phyloP scores from a whole-genome alignment of 1,140 invertebrate genomes.

The Triops longicaudatus region DNA sequence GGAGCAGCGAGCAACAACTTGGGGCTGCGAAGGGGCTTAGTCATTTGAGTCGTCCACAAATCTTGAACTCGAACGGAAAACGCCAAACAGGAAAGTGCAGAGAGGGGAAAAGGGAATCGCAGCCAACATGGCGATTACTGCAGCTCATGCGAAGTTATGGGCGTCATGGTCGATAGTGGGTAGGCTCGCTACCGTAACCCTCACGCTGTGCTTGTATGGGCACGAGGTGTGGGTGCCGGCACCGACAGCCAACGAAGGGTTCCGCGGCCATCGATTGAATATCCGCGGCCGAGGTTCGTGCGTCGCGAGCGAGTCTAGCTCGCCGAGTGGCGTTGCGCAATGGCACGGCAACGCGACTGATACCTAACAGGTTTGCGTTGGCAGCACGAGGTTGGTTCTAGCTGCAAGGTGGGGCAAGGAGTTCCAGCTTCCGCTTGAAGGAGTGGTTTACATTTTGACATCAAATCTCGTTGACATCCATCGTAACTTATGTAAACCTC shows the following conservation, averaged over 20 bases:
- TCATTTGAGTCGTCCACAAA: not conserved
- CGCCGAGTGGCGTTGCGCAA: not conserved
- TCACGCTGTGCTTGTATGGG: not conserved
- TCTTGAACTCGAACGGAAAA: not conserved
- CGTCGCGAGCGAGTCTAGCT: not conserved
- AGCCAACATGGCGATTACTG: slow-evolving; percentile 9
- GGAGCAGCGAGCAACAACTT: not conserved
- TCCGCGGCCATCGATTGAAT: not conserved
- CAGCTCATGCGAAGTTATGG: slow-evolving; percentile 1
- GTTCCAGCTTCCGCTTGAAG: not conserved
- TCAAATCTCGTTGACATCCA: not conserved
- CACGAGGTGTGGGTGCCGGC: not conserved
- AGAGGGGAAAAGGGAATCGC: not conserved
- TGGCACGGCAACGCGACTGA: not conserved
- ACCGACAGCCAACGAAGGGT: not conserved
- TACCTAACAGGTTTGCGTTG: slow-evolving; percentile 12
- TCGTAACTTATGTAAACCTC: not conserved
- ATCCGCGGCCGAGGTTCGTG: not conserved
- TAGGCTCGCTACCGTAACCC: not conserved
- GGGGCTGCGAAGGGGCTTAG: not conserved
- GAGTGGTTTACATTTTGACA: not conserved
- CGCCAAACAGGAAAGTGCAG: not conserved
- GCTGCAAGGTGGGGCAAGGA: not conserved
- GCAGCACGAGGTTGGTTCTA: slow-evolving; percentile 10
- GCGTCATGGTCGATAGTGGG: not conserved